These are phyloP conservation scores for Eulemur coronatus DNA, from an alignment of 2,797 vertebrate species.

Conservation along the genomic window DNA sequence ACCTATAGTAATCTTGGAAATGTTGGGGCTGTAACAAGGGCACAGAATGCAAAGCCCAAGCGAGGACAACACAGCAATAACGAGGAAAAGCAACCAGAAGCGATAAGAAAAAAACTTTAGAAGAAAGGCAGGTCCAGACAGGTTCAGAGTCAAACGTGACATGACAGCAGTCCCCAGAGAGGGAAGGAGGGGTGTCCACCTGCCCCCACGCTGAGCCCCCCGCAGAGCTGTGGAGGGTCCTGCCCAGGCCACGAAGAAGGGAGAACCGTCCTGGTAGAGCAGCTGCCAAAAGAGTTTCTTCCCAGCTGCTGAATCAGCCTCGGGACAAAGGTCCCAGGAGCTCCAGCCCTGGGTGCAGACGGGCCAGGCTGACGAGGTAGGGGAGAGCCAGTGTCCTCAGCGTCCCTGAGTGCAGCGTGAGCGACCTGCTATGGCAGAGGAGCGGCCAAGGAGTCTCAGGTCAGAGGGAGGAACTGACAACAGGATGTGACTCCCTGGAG, in stretches of 20 bases:
- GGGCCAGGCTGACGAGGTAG: neutral
- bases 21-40: neutral
- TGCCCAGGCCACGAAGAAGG: accelerated
- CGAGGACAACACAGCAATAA: neutral
- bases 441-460: neutral
- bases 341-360: neutral
- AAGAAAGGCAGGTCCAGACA: neutral
- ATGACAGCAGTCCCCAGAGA: neutral
- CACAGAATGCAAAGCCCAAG: neutral
- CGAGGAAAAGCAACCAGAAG: neutral
- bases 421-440: accelerated
- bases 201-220: neutral
- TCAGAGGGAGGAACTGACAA: neutral
- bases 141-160: neutral
- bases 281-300: neutral
- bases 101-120: neutral
- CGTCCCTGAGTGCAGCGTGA: neutral
- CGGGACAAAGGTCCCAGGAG: neutral
- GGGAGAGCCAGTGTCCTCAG: neutral
- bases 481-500: accelerated
- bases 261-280: accelerated
- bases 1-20: neutral
- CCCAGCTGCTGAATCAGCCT: neutral
- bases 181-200: too few species aligned
- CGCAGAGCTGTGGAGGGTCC: neutral